phyloP scores from a whole-genome alignment of 1,140 invertebrate genomes.

The Rhynchophorus ferrugineus region DNA sequence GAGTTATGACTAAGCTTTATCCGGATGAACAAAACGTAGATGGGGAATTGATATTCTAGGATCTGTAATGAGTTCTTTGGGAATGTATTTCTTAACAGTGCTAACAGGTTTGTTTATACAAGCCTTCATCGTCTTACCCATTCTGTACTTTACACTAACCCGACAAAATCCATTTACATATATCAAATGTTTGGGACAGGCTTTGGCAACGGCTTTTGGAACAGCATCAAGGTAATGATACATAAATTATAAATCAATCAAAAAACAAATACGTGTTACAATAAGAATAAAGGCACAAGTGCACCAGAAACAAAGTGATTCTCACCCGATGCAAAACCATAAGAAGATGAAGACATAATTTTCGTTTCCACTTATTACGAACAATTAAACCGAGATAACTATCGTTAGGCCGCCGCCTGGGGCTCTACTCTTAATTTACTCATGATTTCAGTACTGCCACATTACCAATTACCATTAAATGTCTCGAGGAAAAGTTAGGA shows the following conservation, averaged over 20 bases:
- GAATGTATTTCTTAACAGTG: constrained; percentile 76
- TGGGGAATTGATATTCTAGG: constrained; percentile 2
- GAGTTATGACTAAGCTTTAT: constrained; percentile 32
- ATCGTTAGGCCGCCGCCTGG: not conserved
- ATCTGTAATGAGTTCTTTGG: constrained; percentile 62
- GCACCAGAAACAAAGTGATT: not conserved
- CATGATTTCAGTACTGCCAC: constrained; percentile 60
- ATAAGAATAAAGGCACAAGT: not conserved
- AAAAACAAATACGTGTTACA: not conserved
- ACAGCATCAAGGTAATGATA: constrained; percentile 57
- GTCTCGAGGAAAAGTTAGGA: constrained; percentile 69
- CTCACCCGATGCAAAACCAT: too few species aligned
- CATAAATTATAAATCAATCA: not conserved
- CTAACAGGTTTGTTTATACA: constrained; percentile 70
- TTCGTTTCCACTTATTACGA: not conserved
- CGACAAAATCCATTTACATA: constrained; percentile 60
- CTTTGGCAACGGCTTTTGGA: constrained; percentile 69
- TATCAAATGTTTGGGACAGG: constrained; percentile 64
- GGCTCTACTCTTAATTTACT: not conserved
- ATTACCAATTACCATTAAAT: constrained; percentile 65
- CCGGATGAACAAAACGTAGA: not conserved
- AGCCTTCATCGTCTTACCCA: constrained; percentile 65
- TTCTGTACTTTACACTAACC: constrained; percentile 58
- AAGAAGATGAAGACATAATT: too few species aligned
- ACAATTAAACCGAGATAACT: not conserved